These are phyloP conservation scores for Zoroaster sp. DNA, from an alignment of 53 echinoderm and acorn worm species.

Conservation along the genomic window DNA sequence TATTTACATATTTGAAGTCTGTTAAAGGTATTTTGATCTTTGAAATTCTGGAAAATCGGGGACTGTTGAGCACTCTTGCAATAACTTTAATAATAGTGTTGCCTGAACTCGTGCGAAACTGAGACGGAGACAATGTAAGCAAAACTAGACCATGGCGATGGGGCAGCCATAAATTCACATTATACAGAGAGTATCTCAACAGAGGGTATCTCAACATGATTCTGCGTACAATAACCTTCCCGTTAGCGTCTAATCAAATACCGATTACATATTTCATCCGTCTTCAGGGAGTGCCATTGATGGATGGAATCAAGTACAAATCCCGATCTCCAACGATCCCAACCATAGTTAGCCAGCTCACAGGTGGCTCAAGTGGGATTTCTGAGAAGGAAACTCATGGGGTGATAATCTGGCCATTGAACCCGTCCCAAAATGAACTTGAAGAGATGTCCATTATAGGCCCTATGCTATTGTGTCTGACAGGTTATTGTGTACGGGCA, in stretches of 20 bases:
- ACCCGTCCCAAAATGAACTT: background rate
- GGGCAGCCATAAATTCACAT: too few species aligned
- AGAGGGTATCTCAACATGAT: too few species aligned
- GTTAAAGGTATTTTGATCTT: too few species aligned
- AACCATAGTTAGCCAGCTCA: background rate
- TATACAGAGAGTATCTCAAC: too few species aligned
- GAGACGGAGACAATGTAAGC: too few species aligned
- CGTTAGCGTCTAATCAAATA: background rate
- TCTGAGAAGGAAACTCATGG: background rate
- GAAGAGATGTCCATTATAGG: background rate
- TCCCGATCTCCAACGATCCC: background rate
- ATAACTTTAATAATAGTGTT: too few species aligned
- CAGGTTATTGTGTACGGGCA: background rate
- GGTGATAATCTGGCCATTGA: conserved; percentile 12
- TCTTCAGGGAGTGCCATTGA: background rate
- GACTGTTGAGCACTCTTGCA: too few species aligned
- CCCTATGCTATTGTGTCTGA: background rate
- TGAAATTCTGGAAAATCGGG: too few species aligned
- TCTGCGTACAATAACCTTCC: too few species aligned
- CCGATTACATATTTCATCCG: background rate
- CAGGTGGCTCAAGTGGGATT: conserved; percentile 1
- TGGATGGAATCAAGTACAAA: background rate
- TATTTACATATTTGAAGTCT: too few species aligned
- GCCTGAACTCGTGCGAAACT: too few species aligned
- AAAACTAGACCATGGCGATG: too few species aligned